phyloP scores from a whole-genome alignment of 2,888 invertebrate genomes.

The Platerodrilus igneus region DNA sequence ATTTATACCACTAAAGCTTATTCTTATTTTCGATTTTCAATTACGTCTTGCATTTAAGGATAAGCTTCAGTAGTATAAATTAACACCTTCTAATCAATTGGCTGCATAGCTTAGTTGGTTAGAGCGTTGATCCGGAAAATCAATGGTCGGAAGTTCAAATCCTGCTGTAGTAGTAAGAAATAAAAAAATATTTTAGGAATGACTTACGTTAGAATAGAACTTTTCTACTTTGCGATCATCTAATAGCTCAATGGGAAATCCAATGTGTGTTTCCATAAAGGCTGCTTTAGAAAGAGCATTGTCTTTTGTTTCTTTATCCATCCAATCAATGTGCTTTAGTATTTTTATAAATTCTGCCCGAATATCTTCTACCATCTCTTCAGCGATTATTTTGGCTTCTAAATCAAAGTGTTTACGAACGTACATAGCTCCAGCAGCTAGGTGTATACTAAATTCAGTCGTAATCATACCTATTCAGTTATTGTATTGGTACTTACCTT shows the following conservation, averaged over 20 bases:
- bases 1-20: too few relatives aligned
- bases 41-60: too few relatives aligned
- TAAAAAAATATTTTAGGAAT: slow-evolving; percentile 37
- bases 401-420: slow-evolving; percentile 83
- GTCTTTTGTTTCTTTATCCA: slow-evolving; percentile 77
- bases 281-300: slow-evolving; percentile 75
- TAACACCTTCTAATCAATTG: too few relatives aligned
- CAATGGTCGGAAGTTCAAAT: too few relatives aligned
- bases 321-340: slow-evolving; percentile 79
- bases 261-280: slow-evolving; percentile 83
- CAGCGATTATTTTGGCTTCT: slow-evolving; percentile 73
- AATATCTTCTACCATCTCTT: slow-evolving; percentile 84
- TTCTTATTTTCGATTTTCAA: too few relatives aligned
- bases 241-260: slow-evolving; percentile 85
- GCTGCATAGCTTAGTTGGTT: too few relatives aligned
- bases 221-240: slow-evolving; percentile 74
- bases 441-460: slow-evolving; percentile 54
- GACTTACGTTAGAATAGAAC: slow-evolving; percentile 65
- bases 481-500: slow-evolving; percentile 56
- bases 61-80: too few relatives aligned
- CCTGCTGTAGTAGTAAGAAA: too few relatives aligned
- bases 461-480: background rate
- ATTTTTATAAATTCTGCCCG: slow-evolving; percentile 77
- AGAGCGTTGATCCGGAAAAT: too few relatives aligned
- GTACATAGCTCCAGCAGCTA: slow-evolving; percentile 78